Conservation (phyloP, 1,140 invertebrate genomes). For the Lepidurus packardi region DNA sequence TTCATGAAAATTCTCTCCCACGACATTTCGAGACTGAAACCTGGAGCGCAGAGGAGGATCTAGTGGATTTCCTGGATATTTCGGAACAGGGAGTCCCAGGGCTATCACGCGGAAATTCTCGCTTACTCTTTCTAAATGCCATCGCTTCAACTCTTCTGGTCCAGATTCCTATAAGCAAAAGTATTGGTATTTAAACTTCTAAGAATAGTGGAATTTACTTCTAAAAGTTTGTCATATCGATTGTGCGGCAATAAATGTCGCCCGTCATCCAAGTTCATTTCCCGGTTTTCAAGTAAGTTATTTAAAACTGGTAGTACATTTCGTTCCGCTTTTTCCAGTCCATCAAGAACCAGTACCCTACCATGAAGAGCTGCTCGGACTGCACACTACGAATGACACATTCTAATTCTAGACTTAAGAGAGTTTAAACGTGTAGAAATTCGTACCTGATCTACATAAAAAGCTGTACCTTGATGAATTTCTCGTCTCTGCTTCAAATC, state of each 20-base stretch:
- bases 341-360: constrained; percentile 85
- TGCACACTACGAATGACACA: constrained; percentile 59
- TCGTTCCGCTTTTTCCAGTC: constrained; percentile 93
- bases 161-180: constrained; percentile 60
- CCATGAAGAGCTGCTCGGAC: constrained; percentile 84
- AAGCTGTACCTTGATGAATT: constrained; percentile 76
- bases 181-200: constrained; percentile 24
- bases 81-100: constrained; percentile 79
- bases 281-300: constrained; percentile 95
- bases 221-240: constrained; percentile 82
- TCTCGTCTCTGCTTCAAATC: constrained; percentile 94
- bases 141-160: constrained; percentile 68
- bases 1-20: constrained; percentile 46
- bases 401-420: constrained; percentile 7
- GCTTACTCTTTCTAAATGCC: constrained; percentile 80
- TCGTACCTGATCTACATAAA: constrained; percentile 84
- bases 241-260: constrained; percentile 79
- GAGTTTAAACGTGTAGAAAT: neutral
- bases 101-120: constrained; percentile 90
- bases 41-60: constrained; percentile 91
- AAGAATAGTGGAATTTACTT: constrained; percentile 53
- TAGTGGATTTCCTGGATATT: constrained; percentile 81
- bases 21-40: constrained; percentile 85
- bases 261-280: constrained; percentile 98
- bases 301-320: constrained; percentile 97